Base-by-base conservation (phyloP, 2,113 vertebrate species). In the Ciconia boyciana region DNA sequence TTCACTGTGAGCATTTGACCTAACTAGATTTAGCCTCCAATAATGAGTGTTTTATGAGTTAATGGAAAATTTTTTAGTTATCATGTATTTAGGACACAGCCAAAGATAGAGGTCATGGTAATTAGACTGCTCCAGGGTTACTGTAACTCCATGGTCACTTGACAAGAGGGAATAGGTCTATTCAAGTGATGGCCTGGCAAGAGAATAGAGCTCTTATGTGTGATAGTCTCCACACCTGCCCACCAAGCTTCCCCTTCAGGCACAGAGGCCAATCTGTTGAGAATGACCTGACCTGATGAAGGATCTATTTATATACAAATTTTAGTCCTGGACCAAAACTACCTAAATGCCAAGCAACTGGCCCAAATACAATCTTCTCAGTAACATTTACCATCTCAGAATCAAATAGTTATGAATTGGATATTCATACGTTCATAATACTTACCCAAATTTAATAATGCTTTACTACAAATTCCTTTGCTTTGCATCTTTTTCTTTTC, bases 121-220 rank as follows among this genome's bases (percentile, higher is more conserved):
- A 97, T 97, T 94, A 95, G 81, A 96, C 79, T 96, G 96, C 96
- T 96, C 92, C 96, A 95, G 95, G 96, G 94, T 92, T 93, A 96
- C 90, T 88, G 54, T 93, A 93, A 83, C 90, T 92, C 43, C 6
- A 4, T 60, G 85, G 96, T 86, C 93, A 96, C 71, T 96, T 90
- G 76, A 93, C 88, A 94, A 94, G 57, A 86, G 54, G 21, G 54
- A 97, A 83, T 62, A 95, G 72, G 71, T 81, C 62, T 74, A 77
- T 88, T 79, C 85, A 92, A 94, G 92, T 46, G 71, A 58, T 72
- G 80, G 62, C 88, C 55, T 95, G 90, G 96, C 94, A 91, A 83
- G 66, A 89, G 58, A 88, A 20, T 19, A 80, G 66, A 93, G 75
- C n/a, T 93, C 2, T 51, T 77, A 13, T 26, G 46, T 83, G 66